phyloP scores from a whole-genome alignment of 1,140 invertebrate genomes.

The Trachelipus rathkii region DNA sequence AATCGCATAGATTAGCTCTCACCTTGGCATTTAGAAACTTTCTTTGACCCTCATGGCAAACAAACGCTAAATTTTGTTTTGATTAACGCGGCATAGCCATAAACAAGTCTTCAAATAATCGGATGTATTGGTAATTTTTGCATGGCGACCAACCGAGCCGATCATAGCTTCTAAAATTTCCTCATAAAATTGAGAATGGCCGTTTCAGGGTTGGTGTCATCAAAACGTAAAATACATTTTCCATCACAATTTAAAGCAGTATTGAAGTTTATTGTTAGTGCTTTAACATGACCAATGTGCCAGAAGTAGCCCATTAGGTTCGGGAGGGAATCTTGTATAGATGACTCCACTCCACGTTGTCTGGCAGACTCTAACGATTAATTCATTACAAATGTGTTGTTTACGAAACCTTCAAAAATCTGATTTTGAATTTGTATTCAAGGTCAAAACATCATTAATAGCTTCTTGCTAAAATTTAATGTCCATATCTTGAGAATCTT shows the following conservation, averaged over 20 bases:
- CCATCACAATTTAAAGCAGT: slow-evolving; percentile 26
- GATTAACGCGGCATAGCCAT: slow-evolving; percentile 22
- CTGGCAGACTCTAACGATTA: background rate
- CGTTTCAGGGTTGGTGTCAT: slow-evolving; percentile 39
- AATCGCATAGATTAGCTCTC: background rate
- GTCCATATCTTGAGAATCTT: too few species aligned
- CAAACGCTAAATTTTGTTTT: slow-evolving; percentile 20
- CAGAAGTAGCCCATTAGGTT: slow-evolving; percentile 35
- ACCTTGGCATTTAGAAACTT: background rate
- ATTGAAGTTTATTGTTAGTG: slow-evolving; percentile 31
- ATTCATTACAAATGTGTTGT: background rate
- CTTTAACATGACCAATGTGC: slow-evolving; percentile 35
- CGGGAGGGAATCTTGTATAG: slow-evolving; percentile 31
- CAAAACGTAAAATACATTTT: slow-evolving; percentile 32
- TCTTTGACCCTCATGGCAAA: slow-evolving; percentile 27
- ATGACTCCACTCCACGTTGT: slow-evolving; percentile 14
- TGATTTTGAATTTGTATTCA: background rate
- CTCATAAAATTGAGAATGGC: background rate
- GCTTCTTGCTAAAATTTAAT: too few species aligned
- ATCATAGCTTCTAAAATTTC: slow-evolving; percentile 10
- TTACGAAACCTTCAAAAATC: background rate
- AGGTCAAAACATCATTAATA: too few species aligned
- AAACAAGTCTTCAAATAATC: slow-evolving; percentile 29
- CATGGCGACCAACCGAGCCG: slow-evolving; percentile 23
- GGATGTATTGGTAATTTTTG: slow-evolving; percentile 22